These are phyloP conservation scores for Hyphantria cunea DNA, from an alignment of 1,140 invertebrate genomes.

Conservation along the genomic window DNA sequence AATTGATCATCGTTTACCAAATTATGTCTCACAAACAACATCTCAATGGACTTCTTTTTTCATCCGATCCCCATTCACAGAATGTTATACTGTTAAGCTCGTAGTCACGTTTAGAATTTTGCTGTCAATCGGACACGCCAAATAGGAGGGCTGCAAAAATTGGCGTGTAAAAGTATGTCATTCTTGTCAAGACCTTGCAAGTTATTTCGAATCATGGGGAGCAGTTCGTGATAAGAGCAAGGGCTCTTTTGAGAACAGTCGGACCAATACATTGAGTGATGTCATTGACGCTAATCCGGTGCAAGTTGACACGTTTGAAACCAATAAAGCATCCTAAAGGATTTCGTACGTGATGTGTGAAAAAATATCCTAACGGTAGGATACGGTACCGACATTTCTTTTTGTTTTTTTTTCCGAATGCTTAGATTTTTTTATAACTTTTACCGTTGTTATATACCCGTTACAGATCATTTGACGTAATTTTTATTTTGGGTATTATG, in stretches of 20 bases:
- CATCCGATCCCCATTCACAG: slow-evolving; percentile 36
- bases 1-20: slow-evolving; percentile 29
- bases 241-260: slow-evolving; percentile 7
- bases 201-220: too few species aligned
- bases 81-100: slow-evolving; percentile 11
- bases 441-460: too few species aligned
- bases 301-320: slow-evolving; percentile 35
- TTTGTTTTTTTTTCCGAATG: background rate
- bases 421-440: background rate
- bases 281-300: slow-evolving; percentile 47
- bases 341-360: slow-evolving; percentile 26
- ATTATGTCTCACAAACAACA: slow-evolving; percentile 36
- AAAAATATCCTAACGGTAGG: slow-evolving; percentile 24
- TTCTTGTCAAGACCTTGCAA: too few species aligned
- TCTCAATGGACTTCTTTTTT: slow-evolving; percentile 32
- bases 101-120: background rate
- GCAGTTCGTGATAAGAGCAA: background rate
- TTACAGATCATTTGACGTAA: too few species aligned
- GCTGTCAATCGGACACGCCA: background rate
- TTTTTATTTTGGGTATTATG: too few species aligned
- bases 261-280: slow-evolving; percentile 36
- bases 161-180: background rate
- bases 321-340: slow-evolving; percentile 35
- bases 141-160: background rate
- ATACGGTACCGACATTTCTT: slow-evolving; percentile 16